A percentile compares a stretch with the other conserved stretches of the same genome.
phyloP scores from a whole-genome alignment of 2,797 vertebrate species.

The Danio tinwini region DNA sequence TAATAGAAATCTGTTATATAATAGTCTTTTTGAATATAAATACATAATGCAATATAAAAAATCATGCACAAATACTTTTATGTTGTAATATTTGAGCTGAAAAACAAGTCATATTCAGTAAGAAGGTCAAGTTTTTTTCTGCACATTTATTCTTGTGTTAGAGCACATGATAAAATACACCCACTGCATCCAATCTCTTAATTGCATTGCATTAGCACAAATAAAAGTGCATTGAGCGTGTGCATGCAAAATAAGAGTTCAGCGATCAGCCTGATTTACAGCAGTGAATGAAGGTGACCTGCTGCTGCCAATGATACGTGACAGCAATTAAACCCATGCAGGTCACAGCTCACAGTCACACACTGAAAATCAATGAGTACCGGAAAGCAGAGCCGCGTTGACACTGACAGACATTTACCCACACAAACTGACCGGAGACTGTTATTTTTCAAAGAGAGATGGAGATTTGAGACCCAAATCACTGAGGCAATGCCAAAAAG shows the following conservation, averaged over 20 bases:
- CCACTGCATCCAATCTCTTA: neutral
- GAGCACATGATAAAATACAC: neutral
- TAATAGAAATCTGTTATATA: no score
- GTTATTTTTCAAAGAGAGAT: neutral
- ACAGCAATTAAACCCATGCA: constrained; percentile 13
- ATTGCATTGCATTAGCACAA: neutral
- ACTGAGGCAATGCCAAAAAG: neutral
- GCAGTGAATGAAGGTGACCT: constrained; percentile 9
- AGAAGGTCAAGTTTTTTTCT: neutral
- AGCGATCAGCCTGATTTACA: neutral
- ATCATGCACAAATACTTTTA: no score
- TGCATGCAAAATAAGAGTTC: neutral
- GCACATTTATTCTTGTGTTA: neutral
- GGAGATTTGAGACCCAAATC: neutral
- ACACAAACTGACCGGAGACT: neutral
- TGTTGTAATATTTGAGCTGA: no score
- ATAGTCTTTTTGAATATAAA: no score
- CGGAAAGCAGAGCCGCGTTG: neutral
- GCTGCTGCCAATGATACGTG: neutral
- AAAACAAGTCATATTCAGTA: no score
- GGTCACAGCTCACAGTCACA: neutral
- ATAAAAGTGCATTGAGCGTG: neutral
- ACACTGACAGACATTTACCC: neutral
- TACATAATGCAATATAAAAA: no score
- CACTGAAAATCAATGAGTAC: neutral